Base-by-base conservation (phyloP, 2,888 invertebrate species). In the Pseudanteris insignis region DNA sequence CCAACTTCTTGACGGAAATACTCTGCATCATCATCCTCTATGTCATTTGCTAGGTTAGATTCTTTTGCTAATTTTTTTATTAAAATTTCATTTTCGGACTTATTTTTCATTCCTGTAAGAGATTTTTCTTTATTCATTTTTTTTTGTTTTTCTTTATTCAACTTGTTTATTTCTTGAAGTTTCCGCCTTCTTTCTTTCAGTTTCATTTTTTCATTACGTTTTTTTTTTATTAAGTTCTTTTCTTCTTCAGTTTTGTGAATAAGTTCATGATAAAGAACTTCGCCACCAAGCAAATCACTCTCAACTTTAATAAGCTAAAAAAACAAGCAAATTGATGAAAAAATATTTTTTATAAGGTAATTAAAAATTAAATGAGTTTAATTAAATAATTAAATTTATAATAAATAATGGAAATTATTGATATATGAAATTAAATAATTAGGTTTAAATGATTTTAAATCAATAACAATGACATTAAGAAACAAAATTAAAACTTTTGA, bases 1-100 rank as follows among this genome's bases (percentile, higher is more conserved):
- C 95, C 95, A 12, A 95, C 92, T 83, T 94, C 95, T 67, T 91
- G 84, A 65, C 88, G 84, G 78, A 91, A 95, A 82, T 94, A 94
- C 63, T 89, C 88, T 0, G 86, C 87, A 81, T 94, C 93, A 46
- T 90, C 90, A 0, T 84, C 83, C 21, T 83, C 75, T 1, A 78
- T 80, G 11, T 78, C 78, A 44, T 74, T 80, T 64, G 81, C 83
- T 57, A 76, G 76, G 32, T 78, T 71, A 2, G 84, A 81, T 77
- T 86, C 85, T 7, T 83, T 82, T 9, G 83, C 83, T 24, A 85
- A 82, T 66, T 81, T 81, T 46, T 74, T 71, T 75, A 81, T 75
- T n/a, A 81, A 62, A 9, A 76, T 63, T 26, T 83, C 81, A 33
- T 69, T 81, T 69, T 84, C 82, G 43, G 70, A 74, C 44, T 83